Conservation (phyloP, 2,888 invertebrate species). For the Schizotus pectinicornis region DNA sequence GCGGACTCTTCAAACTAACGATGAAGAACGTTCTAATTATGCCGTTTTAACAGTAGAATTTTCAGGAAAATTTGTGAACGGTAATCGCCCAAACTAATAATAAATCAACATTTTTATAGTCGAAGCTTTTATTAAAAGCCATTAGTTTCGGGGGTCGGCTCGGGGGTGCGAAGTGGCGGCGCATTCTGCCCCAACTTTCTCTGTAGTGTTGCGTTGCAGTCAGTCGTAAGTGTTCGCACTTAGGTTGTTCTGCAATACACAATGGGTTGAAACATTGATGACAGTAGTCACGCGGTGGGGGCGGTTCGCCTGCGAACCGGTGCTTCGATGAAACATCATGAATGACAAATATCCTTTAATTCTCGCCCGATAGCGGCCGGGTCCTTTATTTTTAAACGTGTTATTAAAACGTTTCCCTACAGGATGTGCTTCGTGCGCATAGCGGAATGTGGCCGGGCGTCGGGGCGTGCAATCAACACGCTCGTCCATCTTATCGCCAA, state of each 20-base stretch:
- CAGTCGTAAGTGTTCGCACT: constrained; percentile 37
- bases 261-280: constrained; percentile 43
- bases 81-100: constrained; percentile 58
- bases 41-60: constrained; percentile 53
- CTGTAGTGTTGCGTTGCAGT: constrained; percentile 43
- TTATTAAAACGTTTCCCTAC: constrained; percentile 45
- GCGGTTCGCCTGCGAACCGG: constrained; percentile 4
- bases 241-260: constrained; percentile 40
- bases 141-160: constrained; percentile 54
- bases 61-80: constrained; percentile 57
- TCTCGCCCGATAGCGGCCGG: constrained; percentile 37
- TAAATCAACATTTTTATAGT: constrained; percentile 61
- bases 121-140: constrained; percentile 60
- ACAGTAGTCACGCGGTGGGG: constrained; percentile 9
- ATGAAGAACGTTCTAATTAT: constrained; percentile 58
- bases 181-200: constrained; percentile 48
- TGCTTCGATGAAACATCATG: constrained; percentile 40
- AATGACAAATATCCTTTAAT: constrained; percentile 51
- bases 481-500: constrained; percentile 53
- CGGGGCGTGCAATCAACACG: constrained; percentile 50
- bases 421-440: constrained; percentile 36
- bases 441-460: constrained; percentile 38
- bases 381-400: constrained; percentile 45
- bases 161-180: constrained; percentile 48
- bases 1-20: constrained; percentile 44